These are phyloP conservation scores for Drosophila willistoni DNA, from an alignment of 1,140 invertebrate genomes.

Conservation along the genomic window DNA sequence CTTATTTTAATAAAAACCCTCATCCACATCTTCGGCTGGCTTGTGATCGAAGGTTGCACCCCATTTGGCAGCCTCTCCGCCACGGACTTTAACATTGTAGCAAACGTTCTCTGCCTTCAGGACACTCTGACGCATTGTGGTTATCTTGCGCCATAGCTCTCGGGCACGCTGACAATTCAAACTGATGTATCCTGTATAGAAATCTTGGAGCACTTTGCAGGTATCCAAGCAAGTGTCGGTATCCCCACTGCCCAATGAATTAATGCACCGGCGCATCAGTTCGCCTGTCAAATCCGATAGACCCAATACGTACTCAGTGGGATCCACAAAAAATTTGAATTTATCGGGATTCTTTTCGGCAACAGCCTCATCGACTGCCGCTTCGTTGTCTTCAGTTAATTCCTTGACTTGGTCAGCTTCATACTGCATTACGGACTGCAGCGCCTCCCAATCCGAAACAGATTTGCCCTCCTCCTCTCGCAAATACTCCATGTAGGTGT, in stretches of 20 bases:
- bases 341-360: constrained; percentile 44
- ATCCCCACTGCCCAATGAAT: constrained; percentile 90
- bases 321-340: constrained; percentile 71
- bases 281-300: constrained; percentile 95
- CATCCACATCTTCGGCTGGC: constrained; percentile 68
- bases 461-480: constrained; percentile 49
- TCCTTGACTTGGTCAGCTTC: constrained; percentile 22
- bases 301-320: constrained; percentile 87
- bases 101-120: constrained; percentile 93
- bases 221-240: constrained; percentile 89
- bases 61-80: constrained; percentile 89
- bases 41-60: constrained; percentile 72
- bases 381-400: not conserved
- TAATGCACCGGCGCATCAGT: constrained; percentile 94
- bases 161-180: constrained; percentile 84
- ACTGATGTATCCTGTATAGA: constrained; percentile 87
- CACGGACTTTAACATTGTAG: constrained; percentile 92
- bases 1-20: constrained; percentile 63
- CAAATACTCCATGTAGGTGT: constrained; percentile 90
- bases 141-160: constrained; percentile 90
- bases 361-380: constrained; percentile 22
- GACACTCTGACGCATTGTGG: constrained; percentile 89
- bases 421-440: constrained; percentile 82
- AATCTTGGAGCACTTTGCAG: constrained; percentile 88
- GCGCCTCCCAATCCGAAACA: constrained; percentile 67